Evolutionary conservation across 2,113 vertebrate genomes (phyloP), one percentile per base, ranked within the genome.

Genomic region (Barnardius zonarius): DNA sequence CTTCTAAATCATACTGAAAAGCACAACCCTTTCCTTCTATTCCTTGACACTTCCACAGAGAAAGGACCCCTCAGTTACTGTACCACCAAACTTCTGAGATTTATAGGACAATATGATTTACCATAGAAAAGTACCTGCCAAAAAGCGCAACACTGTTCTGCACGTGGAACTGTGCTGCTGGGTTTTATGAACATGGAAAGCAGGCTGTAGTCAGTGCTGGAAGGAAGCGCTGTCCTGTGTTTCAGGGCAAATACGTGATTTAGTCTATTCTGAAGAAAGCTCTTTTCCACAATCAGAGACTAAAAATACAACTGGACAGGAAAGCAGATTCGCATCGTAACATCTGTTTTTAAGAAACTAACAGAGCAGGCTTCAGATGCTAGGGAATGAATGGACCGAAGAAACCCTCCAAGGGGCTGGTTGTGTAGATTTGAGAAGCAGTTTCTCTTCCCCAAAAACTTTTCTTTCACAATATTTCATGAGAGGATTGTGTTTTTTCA

Each of bases 381-480:
- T 70, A 28, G 23, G 62, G 57, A 81, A 88, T 68, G 67, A 70
- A 63, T 28, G 76, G 20, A 82, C 49, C n/a, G 24, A 16, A 92
- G 68, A 80, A 64, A 73, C 72, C 88, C 81, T 30, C 59, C 41
- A 75, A 80, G 16, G 20, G 39, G 73, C 41, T 86, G 46, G 35
- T 79, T 6, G 11, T 64, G 74, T 33, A 72, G 84, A 89, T 66
- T 39, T 82, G 72, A 96, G 49, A 85, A 48, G 62, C 69, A 79
- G 64, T 30, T 83, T 90, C 41, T 73, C 62, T 74, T 82, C 69
- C 5, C 17, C 96, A 73, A 89, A 91, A 96, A 86, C 70, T 88
- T 94, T 93, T 79, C 77, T 75, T 86, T 84, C 83, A 80, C 68
- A 75, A 20, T 93, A 92, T 88, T 94, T 93, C 94, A 93, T 51